phyloP scores from a whole-genome alignment of 2,113 vertebrate species.

The Salvator merianae region DNA sequence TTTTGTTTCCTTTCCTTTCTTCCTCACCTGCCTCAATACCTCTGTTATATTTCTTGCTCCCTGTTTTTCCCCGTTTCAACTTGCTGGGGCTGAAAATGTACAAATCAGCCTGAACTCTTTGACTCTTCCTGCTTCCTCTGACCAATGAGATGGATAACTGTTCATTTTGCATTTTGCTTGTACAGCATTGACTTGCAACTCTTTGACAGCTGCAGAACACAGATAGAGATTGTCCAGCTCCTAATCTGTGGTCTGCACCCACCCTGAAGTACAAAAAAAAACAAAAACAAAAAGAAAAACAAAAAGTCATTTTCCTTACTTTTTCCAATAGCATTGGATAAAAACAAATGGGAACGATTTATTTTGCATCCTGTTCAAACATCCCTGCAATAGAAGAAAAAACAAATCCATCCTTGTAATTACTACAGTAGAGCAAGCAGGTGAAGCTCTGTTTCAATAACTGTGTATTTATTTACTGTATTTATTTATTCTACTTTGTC shows the following conservation, averaged over 20 bases:
- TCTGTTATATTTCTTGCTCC: slow-evolving; percentile 10
- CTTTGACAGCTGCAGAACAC: not conserved
- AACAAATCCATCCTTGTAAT: not conserved
- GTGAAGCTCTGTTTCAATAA: no score
- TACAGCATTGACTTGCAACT: not conserved
- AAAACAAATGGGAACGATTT: not conserved
- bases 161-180: not conserved
- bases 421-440: not conserved
- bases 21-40: slow-evolving; percentile 5
- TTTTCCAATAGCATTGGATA: not conserved
- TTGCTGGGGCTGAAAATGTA: not conserved
- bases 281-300: no score
- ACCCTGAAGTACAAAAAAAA: not conserved
- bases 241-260: not conserved
- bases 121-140: slow-evolving; percentile 21
- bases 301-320: not conserved
- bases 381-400: not conserved
- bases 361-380: not conserved
- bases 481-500: no score
- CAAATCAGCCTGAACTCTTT: slow-evolving; percentile 7
- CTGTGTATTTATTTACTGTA: no score
- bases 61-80: slow-evolving; percentile 21
- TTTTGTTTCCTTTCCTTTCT: not conserved
- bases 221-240: not conserved
- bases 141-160: not conserved